Evolutionary conservation across 2,797 vertebrate genomes (phyloP), one percentile per base, ranked within the genome.

Genomic region (Acipenser oxyrinchus): DNA sequence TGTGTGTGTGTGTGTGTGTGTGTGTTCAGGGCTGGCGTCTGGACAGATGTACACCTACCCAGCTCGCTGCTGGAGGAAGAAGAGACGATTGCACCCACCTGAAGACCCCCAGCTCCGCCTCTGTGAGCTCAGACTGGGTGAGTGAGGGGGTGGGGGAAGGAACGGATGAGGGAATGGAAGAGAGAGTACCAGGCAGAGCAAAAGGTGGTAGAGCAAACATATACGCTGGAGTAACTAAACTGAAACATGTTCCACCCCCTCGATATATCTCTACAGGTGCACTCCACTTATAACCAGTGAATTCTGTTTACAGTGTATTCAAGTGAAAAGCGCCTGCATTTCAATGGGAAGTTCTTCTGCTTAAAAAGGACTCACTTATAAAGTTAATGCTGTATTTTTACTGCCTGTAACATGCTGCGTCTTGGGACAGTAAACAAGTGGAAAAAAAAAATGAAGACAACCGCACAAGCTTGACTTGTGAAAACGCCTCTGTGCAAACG

Each of bases 31-130:
- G 58, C 85, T 94, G 49, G 89, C 90, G 67, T 92, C 93, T 0
- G 95, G 95, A 71, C 95, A 97, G 84, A 90, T 97, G 76, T 97
- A 97, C 77, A 96, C 94, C 0, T 97, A 97, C 77, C 95, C 95
- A 11, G 94, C 96, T 68, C 95, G 94, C 71, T 98, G 95, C 84
- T 98, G 96, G 94, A 92, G 94, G 68, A 98, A 98, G 87, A 98
- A 97, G 82, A 93, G 94, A 77, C 88, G 94, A 77, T 90, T 98
- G 73, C 93, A 96, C 78, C 92, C 93, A 5, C 82, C 93, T 64
- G 91, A 94, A 71, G 95, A 98, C 72, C 89, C 94, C 51, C 91
- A 92, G 66, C 87, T 98, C 76, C 90, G 94, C 69, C 89, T 98
- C 74, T 89, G 95, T 68, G 94, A 96, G 73, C 92, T 98, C 66